Conservation (phyloP, 2,888 invertebrate species). For the Coleophora deauratella region DNA sequence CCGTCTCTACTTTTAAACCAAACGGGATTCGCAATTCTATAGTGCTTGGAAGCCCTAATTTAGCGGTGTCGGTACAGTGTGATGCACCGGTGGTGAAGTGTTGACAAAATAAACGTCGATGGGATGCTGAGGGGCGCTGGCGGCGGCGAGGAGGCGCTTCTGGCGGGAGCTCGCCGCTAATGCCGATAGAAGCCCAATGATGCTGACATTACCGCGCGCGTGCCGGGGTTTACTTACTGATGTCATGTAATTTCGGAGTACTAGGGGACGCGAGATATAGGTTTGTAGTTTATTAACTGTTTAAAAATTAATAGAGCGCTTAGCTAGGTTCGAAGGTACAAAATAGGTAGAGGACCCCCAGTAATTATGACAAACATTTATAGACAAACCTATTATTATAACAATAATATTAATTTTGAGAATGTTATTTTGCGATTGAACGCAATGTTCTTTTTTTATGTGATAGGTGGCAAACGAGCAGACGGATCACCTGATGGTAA, state of each 20-base stretch:
- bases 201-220: constrained; percentile 24
- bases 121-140: constrained; percentile 43
- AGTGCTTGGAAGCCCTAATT: too few relatives aligned
- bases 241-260: constrained; percentile 23
- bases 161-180: constrained; percentile 7
- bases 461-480: too few relatives aligned
- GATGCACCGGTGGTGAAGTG: constrained; percentile 16
- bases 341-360: background rate
- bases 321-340: too few relatives aligned
- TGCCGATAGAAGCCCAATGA: constrained; percentile 3
- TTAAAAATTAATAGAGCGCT: too few relatives aligned
- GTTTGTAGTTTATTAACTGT: too few relatives aligned
- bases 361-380: too few relatives aligned
- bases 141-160: constrained; percentile 31
- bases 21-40: too few relatives aligned
- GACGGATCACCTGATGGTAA: too few relatives aligned
- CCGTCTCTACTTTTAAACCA: too few relatives aligned
- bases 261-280: background rate
- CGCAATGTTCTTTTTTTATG: too few relatives aligned
- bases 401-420: background rate
- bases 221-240: constrained; percentile 36
- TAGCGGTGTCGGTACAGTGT: too few relatives aligned
- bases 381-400: too few relatives aligned
- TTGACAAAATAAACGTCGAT: constrained; percentile 25
- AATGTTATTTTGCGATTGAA: background rate